Conservation (phyloP, 2,888 invertebrate genomes). For the Torymus auratus region DNA sequence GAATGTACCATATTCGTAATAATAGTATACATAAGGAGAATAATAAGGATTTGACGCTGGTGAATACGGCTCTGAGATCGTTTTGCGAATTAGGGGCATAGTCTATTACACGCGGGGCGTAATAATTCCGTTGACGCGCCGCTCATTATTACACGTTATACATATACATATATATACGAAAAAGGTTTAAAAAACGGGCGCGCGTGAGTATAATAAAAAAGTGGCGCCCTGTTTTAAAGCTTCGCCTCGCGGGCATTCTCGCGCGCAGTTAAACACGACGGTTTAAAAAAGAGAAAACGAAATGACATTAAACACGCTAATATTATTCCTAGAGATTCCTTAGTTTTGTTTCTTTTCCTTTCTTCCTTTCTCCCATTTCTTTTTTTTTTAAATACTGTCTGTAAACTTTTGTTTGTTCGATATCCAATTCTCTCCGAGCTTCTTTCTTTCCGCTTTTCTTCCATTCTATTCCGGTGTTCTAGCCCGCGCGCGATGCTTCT, state of each 20-base stretch:
- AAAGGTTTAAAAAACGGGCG: slow-evolving; percentile 29
- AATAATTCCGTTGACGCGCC: slow-evolving; percentile 30
- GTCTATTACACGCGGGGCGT: neutral
- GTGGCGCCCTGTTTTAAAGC: slow-evolving; percentile 24
- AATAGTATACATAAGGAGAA: too few relatives aligned
- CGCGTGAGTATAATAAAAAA: slow-evolving; percentile 40
- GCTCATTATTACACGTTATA: neutral
- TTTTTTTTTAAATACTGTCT: slow-evolving; percentile 11
- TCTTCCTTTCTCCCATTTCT: neutral
- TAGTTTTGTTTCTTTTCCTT: neutral
- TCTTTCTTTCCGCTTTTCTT: neutral
- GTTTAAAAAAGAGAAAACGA: slow-evolving; percentile 28
- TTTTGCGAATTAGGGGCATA: too few relatives aligned
- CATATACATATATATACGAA: slow-evolving; percentile 8
- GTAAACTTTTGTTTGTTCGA: slow-evolving; percentile 38
- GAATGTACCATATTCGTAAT: too few relatives aligned
- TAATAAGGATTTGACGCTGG: too few relatives aligned
- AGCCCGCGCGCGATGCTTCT: neutral
- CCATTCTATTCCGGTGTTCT: neutral
- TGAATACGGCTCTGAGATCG: too few relatives aligned
- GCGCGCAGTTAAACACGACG: slow-evolving; percentile 12
- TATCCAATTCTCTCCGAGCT: slow-evolving; percentile 6
- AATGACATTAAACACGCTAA: slow-evolving; percentile 48
- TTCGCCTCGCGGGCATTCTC: neutral
- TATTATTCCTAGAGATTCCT: slow-evolving; percentile 54